Conservation (phyloP, 2,113 vertebrate genomes). For the Rousettus leschenaultii region DNA sequence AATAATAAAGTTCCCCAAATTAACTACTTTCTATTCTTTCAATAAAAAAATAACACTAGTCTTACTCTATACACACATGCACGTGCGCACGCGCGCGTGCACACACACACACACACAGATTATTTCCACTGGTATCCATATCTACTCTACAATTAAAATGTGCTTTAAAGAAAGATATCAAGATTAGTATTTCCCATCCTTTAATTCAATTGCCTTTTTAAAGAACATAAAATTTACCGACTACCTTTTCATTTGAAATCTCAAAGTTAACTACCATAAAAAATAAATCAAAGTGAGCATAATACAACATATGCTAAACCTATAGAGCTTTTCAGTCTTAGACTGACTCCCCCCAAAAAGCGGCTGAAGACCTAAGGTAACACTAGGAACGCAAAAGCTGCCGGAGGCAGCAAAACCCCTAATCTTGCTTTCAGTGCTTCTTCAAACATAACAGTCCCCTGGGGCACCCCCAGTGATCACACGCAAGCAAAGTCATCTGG, state of each 20-base stretch:
- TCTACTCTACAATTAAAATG: background rate
- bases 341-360: background rate
- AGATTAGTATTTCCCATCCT: background rate
- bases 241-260: background rate
- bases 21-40: background rate
- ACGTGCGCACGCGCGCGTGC: background rate
- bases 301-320: background rate
- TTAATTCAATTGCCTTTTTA: background rate
- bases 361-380: background rate
- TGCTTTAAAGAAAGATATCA: background rate
- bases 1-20: background rate
- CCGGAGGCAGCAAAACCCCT: background rate
- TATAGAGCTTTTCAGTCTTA: background rate
- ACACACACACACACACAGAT: background rate
- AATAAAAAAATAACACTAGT: background rate
- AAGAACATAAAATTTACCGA: background rate
- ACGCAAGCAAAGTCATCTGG: background rate
- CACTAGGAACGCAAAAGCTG: background rate
- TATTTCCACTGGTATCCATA: background rate
- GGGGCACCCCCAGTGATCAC: too few species aligned
- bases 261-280: slow-evolving; percentile 15
- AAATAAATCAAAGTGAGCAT: background rate
- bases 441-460: background rate
- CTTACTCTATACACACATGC: background rate
- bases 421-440: background rate